Conservation (phyloP, 2,888 invertebrate species). For the Matsumyia berberina region DNA sequence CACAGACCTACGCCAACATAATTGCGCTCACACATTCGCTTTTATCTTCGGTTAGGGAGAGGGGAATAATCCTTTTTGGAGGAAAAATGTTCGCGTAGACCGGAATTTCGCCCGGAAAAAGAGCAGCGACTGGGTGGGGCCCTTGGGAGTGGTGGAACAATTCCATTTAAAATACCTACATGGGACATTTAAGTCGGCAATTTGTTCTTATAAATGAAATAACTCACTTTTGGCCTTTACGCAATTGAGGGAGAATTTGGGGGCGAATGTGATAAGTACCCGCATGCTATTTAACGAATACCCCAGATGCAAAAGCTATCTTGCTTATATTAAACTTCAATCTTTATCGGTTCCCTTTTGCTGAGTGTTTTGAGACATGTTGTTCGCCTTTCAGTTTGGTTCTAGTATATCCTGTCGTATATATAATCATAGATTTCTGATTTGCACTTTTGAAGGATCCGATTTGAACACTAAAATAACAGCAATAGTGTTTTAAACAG, state of each 20-base stretch:
- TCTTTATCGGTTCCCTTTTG: too few relatives aligned
- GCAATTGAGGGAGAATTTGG: slow-evolving; percentile 15
- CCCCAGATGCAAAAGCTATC: background rate
- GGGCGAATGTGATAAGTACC: slow-evolving; percentile 7
- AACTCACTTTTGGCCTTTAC: slow-evolving; percentile 62
- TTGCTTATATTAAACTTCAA: background rate
- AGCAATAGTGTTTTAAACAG: too few relatives aligned
- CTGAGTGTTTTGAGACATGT: too few relatives aligned
- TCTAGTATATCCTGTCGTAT: too few relatives aligned
- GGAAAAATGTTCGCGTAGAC: slow-evolving; percentile 57
- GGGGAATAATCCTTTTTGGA: slow-evolving; percentile 58
- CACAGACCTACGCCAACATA: slow-evolving; percentile 43
- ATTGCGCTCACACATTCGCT: slow-evolving; percentile 42
- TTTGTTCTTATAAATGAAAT: slow-evolving; percentile 66
- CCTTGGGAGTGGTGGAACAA: slow-evolving; percentile 44
- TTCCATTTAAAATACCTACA: slow-evolving; percentile 70
- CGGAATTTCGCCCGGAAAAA: slow-evolving; percentile 58
- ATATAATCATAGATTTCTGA: too few relatives aligned
- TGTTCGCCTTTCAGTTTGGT: too few relatives aligned
- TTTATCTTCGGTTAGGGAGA: slow-evolving; percentile 42
- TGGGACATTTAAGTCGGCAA: slow-evolving; percentile 72
- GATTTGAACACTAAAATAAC: too few relatives aligned
- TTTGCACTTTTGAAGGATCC: too few relatives aligned
- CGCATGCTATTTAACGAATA: background rate
- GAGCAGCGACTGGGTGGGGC: slow-evolving; percentile 23